Percentiles rank a stretch among this genome's conserved stretches.
Evolutionary conservation across 2,888 invertebrate species (phyloP).

Genomic region (Scaptomyza cyrtandrae): DNA sequence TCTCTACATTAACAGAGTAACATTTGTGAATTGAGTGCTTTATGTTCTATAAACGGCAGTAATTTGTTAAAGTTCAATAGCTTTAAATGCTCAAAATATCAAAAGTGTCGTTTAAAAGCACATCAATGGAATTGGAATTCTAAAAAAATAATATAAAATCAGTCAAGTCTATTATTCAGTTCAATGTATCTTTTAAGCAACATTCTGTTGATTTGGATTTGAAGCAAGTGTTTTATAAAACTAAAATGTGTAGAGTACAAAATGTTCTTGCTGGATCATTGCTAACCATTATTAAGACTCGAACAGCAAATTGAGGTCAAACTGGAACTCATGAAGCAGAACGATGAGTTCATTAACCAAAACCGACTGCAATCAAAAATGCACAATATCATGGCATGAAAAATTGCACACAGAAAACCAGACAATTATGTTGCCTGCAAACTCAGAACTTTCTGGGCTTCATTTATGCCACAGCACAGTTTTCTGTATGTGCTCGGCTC

Average conservation of each 20-base stretch:
- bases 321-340: constrained; percentile 22
- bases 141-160: too few species aligned
- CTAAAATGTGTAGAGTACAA: neutral
- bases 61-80: neutral
- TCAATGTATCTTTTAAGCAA: neutral
- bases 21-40: neutral
- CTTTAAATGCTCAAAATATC: neutral
- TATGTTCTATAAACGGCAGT: neutral
- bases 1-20: neutral
- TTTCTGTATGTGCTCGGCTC: constrained; percentile 22
- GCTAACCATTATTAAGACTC: constrained; percentile 22
- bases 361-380: constrained; percentile 52
- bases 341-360: constrained; percentile 72
- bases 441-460: constrained; percentile 6
- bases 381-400: constrained; percentile 42
- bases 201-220: neutral
- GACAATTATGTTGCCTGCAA: constrained; percentile 50
- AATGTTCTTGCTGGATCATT: neutral
- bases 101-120: neutral
- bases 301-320: constrained; percentile 34
- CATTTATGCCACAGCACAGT: constrained; percentile 4
- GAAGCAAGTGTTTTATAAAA: neutral
- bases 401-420: constrained; percentile 48
- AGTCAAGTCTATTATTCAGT: too few species aligned
- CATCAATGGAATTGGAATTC: too few species aligned